Conservation (phyloP, 2,113 vertebrate genomes). For the Zosterops lateralis region DNA sequence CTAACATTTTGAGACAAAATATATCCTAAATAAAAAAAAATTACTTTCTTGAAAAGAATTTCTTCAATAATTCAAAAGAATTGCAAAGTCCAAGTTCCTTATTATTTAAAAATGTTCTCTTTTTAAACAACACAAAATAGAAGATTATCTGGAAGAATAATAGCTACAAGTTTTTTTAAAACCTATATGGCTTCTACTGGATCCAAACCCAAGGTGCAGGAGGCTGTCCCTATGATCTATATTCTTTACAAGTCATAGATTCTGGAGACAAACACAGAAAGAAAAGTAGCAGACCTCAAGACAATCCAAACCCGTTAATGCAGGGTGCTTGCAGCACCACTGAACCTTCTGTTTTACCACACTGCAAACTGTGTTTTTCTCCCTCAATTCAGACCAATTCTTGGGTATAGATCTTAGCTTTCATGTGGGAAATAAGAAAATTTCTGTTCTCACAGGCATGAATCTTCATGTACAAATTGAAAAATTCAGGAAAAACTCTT, state of each 20-base stretch:
- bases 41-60: background rate
- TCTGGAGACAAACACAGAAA: background rate
- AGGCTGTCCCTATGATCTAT: background rate
- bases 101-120: constrained; percentile 2
- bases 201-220: background rate
- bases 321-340: background rate
- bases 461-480: background rate
- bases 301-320: background rate
- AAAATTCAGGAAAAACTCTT: background rate
- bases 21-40: background rate
- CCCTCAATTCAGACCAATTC: background rate
- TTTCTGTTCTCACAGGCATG: background rate
- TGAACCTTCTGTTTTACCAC: background rate
- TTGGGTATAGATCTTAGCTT: background rate
- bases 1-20: background rate
- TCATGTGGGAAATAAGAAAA: background rate
- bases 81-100: background rate
- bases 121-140: background rate
- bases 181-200: background rate
- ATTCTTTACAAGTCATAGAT: background rate
- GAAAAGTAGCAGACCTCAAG: background rate
- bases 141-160: background rate
- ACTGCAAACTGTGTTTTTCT: background rate
- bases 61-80: constrained; percentile 18
- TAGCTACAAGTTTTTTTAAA: background rate